A percentile compares a stretch with the other conserved stretches of the same genome.
Conservation (phyloP, 2,113 vertebrate genomes). For the Ursus arctos region DNA sequence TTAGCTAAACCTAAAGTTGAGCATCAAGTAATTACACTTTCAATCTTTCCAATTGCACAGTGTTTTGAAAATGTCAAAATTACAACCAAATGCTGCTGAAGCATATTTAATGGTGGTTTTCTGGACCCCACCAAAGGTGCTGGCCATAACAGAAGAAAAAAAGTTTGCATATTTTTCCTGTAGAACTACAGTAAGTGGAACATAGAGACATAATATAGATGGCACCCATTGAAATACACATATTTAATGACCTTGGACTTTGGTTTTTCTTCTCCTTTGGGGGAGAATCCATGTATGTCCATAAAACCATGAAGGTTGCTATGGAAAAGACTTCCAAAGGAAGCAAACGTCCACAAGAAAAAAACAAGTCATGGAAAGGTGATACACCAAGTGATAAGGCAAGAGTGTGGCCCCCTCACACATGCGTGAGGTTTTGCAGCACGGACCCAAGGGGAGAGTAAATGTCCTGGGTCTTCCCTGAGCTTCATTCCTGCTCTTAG, state of each 20-base stretch:
- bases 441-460: background rate
- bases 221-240: constrained; percentile 28
- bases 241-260: constrained; percentile 20
- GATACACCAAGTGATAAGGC: background rate
- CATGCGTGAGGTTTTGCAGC: background rate
- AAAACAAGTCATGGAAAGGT: background rate
- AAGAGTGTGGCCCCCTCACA: background rate
- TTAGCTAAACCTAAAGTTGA: constrained; percentile 68
- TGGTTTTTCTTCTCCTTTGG: background rate
- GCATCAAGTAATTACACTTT: constrained; percentile 75
- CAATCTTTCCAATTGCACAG: constrained; percentile 82
- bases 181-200: constrained; percentile 62
- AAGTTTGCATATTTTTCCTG: constrained; percentile 70
- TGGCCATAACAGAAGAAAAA: constrained; percentile 75
- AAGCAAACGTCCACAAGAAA: constrained; percentile 48
- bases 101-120: constrained; percentile 74
- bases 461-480: background rate
- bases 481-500: background rate
- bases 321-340: background rate
- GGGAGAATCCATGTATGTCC: background rate
- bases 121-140: constrained; percentile 68
- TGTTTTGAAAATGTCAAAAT: constrained; percentile 85
- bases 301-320: constrained; percentile 41
- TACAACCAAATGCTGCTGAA: constrained; percentile 84
- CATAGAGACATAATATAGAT: constrained; percentile 52